Evolutionary conservation across 2,113 vertebrate genomes (phyloP).

Genomic region (Erythrocebus patas): DNA sequence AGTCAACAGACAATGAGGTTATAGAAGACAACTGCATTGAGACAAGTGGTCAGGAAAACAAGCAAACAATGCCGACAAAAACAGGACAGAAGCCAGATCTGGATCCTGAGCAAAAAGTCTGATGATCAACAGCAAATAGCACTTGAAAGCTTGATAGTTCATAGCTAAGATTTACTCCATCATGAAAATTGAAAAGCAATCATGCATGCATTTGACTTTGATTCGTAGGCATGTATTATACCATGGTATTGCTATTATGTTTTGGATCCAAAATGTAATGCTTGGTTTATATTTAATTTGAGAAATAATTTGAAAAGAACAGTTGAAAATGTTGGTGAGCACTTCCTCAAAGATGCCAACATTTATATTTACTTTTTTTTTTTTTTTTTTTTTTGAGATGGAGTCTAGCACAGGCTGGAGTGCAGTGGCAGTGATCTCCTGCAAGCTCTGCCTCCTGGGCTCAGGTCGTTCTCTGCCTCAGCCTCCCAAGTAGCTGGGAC

Average conservation of each 20-base stretch:
- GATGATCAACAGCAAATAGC: neutral
- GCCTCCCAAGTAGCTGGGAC: too few relatives aligned
- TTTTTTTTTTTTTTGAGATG: too few relatives aligned
- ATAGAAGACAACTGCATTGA: neutral
- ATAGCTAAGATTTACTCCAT: accelerated
- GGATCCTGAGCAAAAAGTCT: neutral
- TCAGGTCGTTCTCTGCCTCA: too few relatives aligned
- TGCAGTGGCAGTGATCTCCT: too few relatives aligned
- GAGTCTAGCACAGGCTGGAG: too few relatives aligned
- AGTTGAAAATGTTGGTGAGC: neutral
- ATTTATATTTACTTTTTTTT: neutral
- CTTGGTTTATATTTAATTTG: neutral
- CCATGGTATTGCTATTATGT: neutral
- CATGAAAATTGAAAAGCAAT: neutral
- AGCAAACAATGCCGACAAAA: neutral
- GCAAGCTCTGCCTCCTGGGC: too few relatives aligned
- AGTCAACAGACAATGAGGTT: neutral
- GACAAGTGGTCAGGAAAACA: neutral
- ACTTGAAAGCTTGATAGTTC: neutral
- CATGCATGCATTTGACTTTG: neutral
- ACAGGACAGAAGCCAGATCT: neutral
- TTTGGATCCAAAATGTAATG: neutral
- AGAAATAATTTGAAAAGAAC: neutral
- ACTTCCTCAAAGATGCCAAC: neutral
- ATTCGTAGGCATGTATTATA: neutral